These are phyloP conservation scores for Mormyrus lacerda DNA, from an alignment of 2,113 vertebrate genomes.

Conservation along the genomic window DNA sequence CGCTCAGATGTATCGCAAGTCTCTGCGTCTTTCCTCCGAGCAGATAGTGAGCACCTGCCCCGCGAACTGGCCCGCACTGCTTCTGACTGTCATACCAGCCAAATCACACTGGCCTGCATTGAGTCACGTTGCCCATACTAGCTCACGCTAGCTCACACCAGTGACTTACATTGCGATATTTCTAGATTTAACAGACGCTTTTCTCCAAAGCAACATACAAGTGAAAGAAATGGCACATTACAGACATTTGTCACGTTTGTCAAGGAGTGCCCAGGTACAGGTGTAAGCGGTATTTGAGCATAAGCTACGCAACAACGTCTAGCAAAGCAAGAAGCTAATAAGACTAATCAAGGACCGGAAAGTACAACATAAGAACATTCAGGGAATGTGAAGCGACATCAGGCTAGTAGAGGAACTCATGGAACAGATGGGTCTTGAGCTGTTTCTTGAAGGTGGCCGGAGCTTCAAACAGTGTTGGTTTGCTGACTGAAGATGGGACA, in stretches of 20 bases:
- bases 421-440: neutral
- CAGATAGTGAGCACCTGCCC: slow-evolving; percentile 67
- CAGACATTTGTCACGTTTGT: neutral
- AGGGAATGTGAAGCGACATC: neutral
- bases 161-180: neutral
- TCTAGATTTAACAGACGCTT: neutral
- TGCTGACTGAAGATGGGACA: neutral
- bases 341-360: neutral
- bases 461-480: neutral
- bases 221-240: neutral
- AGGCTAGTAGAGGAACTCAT: neutral
- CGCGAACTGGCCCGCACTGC: neutral
- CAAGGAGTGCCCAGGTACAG: neutral
- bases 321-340: neutral
- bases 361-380: neutral
- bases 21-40: slow-evolving; percentile 77
- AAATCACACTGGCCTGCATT: neutral
- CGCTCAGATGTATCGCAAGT: slow-evolving; percentile 73
- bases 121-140: neutral
- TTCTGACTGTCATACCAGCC: neutral
- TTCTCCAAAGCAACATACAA: neutral
- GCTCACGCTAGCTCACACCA: neutral
- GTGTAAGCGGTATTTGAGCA: neutral
- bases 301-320: neutral
- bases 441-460: neutral